Base-by-base conservation (phyloP, 2,113 vertebrate species). In the Apeltes quadracus region DNA sequence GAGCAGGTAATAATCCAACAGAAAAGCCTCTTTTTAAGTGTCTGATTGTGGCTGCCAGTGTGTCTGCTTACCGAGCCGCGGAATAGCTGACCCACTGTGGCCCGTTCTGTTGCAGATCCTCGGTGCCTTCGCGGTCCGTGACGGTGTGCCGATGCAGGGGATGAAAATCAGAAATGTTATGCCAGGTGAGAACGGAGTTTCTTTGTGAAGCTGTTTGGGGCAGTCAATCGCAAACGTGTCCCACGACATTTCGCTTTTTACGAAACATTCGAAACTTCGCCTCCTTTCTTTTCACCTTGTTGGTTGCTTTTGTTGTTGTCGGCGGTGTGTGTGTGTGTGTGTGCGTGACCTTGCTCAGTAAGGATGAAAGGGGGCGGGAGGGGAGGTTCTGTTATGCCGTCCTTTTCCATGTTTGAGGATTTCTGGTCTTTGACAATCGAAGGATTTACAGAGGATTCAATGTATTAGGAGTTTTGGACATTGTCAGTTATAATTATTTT, bases 1-100 rank as follows among this genome's bases (percentile, higher is more conserved):
- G 96, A 98, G 88, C 96, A 98, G 93, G 97, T 97, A 92, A 92
- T 92, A 78, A 75, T 29, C 2, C 11, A 69, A 67, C 18, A 34
- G 18, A 62, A 22, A 63, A 34, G 12, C 12, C 27, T 1, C 20
- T 36, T 20, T 34, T 34, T 10, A 25, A 34, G 10, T 72, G 36
- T 64, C 12, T 54, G 14, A 9, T 4, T 4, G 4, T 9, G 3
- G 1, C 34, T 25, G 8, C 23, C 1, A 62, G 39, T 23, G 9
- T 61, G 18, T 38, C 39, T 0, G 8, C 25, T 20, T 43, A 22
- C 7, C 44, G 18, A 50, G 12, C 23, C 18, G 15, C 25, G 5
- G 22, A 15, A 23, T 29, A 59, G 32, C 44, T 74, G 16, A 23
- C 14, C 34, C 9, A 22, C 9, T 61, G 27, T 69, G 22, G 36